phyloP scores from a whole-genome alignment of 2,797 vertebrate genomes.

The Brotula barbata region DNA sequence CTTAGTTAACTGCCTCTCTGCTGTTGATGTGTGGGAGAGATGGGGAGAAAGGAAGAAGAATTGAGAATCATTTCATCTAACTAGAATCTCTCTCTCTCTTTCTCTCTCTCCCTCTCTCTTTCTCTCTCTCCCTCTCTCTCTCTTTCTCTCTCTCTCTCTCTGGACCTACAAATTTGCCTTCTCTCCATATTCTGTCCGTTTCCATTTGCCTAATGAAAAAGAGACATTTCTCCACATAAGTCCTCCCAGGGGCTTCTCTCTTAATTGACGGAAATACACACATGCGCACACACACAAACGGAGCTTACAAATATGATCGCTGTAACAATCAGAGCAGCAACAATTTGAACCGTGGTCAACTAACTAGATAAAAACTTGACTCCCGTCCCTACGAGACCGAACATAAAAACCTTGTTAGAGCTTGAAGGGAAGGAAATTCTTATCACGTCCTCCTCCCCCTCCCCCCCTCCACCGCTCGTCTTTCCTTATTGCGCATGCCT shows the following conservation, averaged over 20 bases:
- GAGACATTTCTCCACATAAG: slow-evolving; percentile 58
- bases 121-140: background rate
- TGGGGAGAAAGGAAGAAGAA: background rate
- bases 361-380: slow-evolving; percentile 58
- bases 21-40: slow-evolving; percentile 33
- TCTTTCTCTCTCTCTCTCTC: slow-evolving; percentile 15
- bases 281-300: slow-evolving; percentile 27
- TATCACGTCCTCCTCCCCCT: slow-evolving; percentile 36
- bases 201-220: slow-evolving; percentile 74
- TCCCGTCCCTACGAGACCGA: slow-evolving; percentile 45
- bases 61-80: slow-evolving; percentile 11
- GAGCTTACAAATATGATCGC: slow-evolving; percentile 60
- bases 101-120: background rate
- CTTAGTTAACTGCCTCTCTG: slow-evolving; percentile 67
- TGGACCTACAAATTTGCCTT: slow-evolving; percentile 45
- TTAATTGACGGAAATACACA: slow-evolving; percentile 30
- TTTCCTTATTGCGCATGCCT: slow-evolving; percentile 41
- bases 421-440: slow-evolving; percentile 51
- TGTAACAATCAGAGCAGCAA: slow-evolving; percentile 33
- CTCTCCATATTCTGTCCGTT: slow-evolving; percentile 46
- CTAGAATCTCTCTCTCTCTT: slow-evolving; percentile 20
- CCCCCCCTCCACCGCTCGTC: slow-evolving; percentile 14
- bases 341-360: slow-evolving; percentile 53
- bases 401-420: slow-evolving; percentile 39
- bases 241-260: slow-evolving; percentile 54